These are phyloP conservation scores for Thunnus maccoyii DNA, from an alignment of 2,113 vertebrate species.

Conservation along the genomic window DNA sequence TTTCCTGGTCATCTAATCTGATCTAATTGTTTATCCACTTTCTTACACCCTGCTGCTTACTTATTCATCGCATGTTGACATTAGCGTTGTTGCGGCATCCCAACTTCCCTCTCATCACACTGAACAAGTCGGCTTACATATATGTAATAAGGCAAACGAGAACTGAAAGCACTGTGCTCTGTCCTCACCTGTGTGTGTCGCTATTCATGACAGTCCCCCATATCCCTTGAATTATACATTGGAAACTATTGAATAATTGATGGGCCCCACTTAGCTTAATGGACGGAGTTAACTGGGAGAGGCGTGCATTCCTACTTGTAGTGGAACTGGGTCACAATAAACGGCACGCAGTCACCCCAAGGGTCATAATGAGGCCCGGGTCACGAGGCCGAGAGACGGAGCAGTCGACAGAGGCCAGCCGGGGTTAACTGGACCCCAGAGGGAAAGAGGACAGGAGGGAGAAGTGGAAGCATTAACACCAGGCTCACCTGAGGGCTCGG, in stretches of 20 bases:
- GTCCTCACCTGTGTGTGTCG: conserved; percentile 61
- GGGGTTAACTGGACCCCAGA: conserved; percentile 77
- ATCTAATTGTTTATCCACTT: not conserved
- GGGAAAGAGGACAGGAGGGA: conserved; percentile 45
- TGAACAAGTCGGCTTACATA: not conserved
- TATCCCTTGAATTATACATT: conserved; percentile 78
- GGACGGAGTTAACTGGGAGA: conserved; percentile 79
- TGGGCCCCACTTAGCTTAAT: conserved; percentile 82
- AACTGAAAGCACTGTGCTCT: conserved; percentile 30
- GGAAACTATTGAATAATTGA: conserved; percentile 77
- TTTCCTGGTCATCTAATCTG: not conserved
- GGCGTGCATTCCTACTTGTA: conserved; percentile 45
- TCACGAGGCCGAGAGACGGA: conserved; percentile 46
- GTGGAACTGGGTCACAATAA: conserved; percentile 67
- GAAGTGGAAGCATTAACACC: conserved; percentile 53
- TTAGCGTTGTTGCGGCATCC: conserved; percentile 15
- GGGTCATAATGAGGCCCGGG: conserved; percentile 66
- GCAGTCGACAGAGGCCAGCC: conserved; percentile 59
- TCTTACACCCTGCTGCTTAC: not conserved
- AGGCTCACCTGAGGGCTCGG: conserved; percentile 62
- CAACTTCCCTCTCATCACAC: not conserved
- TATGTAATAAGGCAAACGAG: conserved; percentile 21
- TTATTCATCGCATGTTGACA: conserved; percentile 39
- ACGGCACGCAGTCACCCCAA: conserved; percentile 42
- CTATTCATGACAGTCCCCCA: conserved; percentile 65